Evolutionary conservation across 2,888 invertebrate species (phyloP).

Genomic region (Griposia aprilina): DNA sequence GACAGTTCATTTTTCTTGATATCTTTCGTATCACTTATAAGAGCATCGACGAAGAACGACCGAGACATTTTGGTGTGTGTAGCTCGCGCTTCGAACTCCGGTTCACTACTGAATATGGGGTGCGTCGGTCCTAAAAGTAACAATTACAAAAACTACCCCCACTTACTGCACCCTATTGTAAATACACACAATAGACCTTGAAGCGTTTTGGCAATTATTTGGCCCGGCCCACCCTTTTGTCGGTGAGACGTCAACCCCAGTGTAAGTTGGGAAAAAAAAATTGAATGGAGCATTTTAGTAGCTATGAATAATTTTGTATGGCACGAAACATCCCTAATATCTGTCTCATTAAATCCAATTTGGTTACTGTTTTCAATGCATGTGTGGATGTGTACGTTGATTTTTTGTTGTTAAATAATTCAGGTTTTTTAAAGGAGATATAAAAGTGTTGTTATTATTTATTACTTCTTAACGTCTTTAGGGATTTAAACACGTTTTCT

Average conservation of each 20-base stretch:
- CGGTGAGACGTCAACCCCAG: conserved; percentile 88
- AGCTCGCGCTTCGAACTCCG: conserved; percentile 74
- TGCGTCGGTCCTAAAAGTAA: conserved; percentile 83
- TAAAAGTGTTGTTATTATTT: conserved; percentile 43
- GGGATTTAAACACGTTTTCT: conserved; percentile 11
- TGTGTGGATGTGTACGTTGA: conserved; percentile 70
- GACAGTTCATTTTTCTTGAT: conserved; percentile 81
- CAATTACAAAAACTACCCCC: conserved; percentile 91
- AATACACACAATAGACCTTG: conserved; percentile 89
- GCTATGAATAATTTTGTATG: conserved; percentile 90
- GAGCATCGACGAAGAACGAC: conserved; percentile 95
- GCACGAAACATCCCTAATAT: conserved; percentile 87
- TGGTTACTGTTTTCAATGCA: conserved; percentile 84
- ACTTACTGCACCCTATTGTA: conserved; percentile 89
- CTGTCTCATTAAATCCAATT: conserved; percentile 89
- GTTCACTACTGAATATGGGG: conserved; percentile 81
- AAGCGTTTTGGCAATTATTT: conserved; percentile 90
- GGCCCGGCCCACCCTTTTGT: conserved; percentile 90
- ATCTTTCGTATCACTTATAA: conserved; percentile 92
- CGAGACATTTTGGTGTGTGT: conserved; percentile 92
- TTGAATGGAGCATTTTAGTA: conserved; percentile 89
- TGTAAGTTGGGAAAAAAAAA: conserved; percentile 81
- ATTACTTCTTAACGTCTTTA: conserved; percentile 20
- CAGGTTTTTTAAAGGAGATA: conserved; percentile 47
- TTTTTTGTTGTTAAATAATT: conserved; percentile 63